Evolutionary conservation across 2,797 vertebrate species (phyloP).

Genomic region (Micromesistius poutassou): DNA sequence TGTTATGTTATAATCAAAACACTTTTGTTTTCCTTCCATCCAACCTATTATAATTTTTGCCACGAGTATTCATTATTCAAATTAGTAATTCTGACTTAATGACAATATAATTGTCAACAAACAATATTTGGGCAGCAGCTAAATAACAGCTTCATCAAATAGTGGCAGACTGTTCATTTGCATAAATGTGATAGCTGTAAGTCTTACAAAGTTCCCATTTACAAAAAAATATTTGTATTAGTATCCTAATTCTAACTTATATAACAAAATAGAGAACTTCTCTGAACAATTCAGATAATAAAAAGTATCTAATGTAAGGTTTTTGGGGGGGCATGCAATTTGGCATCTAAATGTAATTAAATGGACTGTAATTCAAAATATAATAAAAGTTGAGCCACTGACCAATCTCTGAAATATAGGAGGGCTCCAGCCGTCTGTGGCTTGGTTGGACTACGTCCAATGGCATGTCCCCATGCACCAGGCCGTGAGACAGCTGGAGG

Average conservation of each 20-base stretch:
- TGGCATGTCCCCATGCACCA: conserved; percentile 55
- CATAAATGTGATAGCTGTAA: not conserved
- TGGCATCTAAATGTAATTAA: not conserved
- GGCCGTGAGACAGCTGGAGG: conserved; percentile 46
- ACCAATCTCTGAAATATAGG: conserved; percentile 62
- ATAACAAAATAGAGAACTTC: too few relatives aligned
- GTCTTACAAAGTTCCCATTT: not conserved
- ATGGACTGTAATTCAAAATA: not conserved
- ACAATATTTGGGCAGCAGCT: not conserved
- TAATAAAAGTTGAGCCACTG: conserved; percentile 20
- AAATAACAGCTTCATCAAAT: not conserved
- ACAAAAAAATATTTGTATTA: not conserved
- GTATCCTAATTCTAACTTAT: not conserved
- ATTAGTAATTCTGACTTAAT: not conserved
- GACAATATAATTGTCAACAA: not conserved
- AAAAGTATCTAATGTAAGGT: not conserved
- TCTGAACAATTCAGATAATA: not conserved
- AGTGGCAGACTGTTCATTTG: not conserved
- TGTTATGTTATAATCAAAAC: not conserved
- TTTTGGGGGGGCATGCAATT: not conserved
- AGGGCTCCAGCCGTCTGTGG: conserved; percentile 38
- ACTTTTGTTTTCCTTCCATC: not conserved
- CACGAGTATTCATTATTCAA: not conserved
- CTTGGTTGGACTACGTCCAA: conserved; percentile 38
- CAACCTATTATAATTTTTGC: not conserved